Base-by-base conservation (phyloP, 2,113 vertebrate genomes). In the Pangasianodon hypophthalmus region DNA sequence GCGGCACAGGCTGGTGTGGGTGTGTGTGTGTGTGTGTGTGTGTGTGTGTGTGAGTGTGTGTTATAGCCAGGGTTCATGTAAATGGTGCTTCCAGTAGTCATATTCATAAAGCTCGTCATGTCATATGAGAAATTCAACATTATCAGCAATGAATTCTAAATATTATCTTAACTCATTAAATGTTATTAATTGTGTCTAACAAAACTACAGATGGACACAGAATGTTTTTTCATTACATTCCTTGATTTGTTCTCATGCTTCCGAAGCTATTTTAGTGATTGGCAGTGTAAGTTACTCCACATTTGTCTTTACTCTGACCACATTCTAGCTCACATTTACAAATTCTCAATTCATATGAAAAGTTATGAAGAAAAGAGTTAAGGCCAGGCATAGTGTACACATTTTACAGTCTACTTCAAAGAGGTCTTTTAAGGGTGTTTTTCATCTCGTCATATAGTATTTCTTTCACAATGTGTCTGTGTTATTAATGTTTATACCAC, bases 11-110 rank as follows among this genome's bases (percentile, higher is more conserved):
- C 29, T 69, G 75, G 32, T 10, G 54, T 81, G 83, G 44, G 71
- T 21, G 80, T 84, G 64, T 71, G 64, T 85, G 56, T 62, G 41
- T 89, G 88, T 89, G 83, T 64, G 41, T 79, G 88, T 82, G 48
- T 85, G 83, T 58, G 56, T 85, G 69, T 64, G 46, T 75, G 73
- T 41, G 32, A 13, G 16, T 73, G 32, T 41, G 69, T 44, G 41
- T 67, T 67, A 32, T 16, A 50, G 46, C 73, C 21, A 13, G 73
- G 26, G 86, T 18, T 71, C 62, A 58, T 91, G 84, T 52, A 54
- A 54, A 81, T 32, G 29, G 3, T 79, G 41, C 19, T 26, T 29
- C 1, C 18, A 44, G 19, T 26, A 41, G 32, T 60, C 54, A 79
- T 26, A 29, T 41, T 19, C n/a, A 62, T 44, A 41, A 58, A 21